Conservation (phyloP, 2,888 invertebrate species). For the Drosophila limbata region DNA sequence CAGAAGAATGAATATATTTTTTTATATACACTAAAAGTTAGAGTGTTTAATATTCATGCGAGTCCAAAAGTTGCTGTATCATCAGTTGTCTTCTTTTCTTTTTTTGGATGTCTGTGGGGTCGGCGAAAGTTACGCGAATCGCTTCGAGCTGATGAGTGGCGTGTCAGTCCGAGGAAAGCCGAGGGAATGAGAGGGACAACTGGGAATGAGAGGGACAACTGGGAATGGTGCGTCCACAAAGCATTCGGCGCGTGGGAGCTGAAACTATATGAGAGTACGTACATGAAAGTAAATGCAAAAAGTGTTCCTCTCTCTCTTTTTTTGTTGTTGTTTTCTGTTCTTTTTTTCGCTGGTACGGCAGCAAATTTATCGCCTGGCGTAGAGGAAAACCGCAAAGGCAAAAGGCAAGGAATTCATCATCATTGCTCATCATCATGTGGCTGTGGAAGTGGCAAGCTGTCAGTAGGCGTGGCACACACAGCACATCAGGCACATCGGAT, state of each 20-base stretch:
- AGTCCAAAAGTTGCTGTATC: slow-evolving; percentile 8
- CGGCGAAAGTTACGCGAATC: slow-evolving; percentile 68
- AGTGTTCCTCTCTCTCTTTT: slow-evolving; percentile 27
- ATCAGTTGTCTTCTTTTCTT: slow-evolving; percentile 10
- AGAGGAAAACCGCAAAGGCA: slow-evolving; percentile 60
- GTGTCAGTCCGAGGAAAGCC: slow-evolving; percentile 34
- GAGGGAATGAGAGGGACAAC: not conserved
- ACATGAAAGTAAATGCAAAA: slow-evolving; percentile 76
- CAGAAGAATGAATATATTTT: not conserved
- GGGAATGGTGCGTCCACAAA: slow-evolving; percentile 24
- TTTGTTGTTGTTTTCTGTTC: not conserved
- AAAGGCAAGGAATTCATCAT: slow-evolving; percentile 76
- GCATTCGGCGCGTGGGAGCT: slow-evolving; percentile 33
- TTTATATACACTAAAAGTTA: not conserved
- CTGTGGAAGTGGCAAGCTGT: slow-evolving; percentile 55
- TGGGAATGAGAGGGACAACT: not conserved
- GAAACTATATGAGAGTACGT: slow-evolving; percentile 45
- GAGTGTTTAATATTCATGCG: slow-evolving; percentile 3
- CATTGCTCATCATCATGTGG: slow-evolving; percentile 64
- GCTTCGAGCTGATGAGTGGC: slow-evolving; percentile 76
- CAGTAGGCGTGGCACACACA: slow-evolving; percentile 40
- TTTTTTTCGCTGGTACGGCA: slow-evolving; percentile 16
- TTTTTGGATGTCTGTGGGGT: slow-evolving; percentile 24
- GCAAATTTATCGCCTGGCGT: slow-evolving; percentile 53
- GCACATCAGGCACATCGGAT: slow-evolving; percentile 28